phyloP scores from a whole-genome alignment of 2,113 vertebrate genomes.

The Gnathonemus longibarbis region DNA sequence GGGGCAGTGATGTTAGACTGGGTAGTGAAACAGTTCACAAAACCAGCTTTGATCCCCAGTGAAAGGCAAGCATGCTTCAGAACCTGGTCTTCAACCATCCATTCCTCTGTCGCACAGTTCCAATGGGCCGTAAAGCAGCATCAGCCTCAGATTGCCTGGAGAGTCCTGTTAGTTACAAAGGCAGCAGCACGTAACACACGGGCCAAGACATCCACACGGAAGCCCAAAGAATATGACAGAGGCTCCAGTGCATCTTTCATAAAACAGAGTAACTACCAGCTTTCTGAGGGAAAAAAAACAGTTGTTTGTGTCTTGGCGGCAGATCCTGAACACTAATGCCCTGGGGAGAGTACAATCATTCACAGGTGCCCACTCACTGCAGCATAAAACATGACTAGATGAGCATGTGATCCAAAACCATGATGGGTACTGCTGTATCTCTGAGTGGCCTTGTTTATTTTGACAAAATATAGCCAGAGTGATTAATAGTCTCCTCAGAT shows the following conservation, averaged over 20 bases:
- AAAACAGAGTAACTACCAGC: neutral
- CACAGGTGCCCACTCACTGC: neutral
- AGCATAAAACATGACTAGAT: neutral
- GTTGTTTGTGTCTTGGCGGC: neutral
- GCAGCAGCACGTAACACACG: neutral
- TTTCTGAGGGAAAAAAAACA: too few species aligned
- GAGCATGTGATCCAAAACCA: neutral
- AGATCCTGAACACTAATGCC: neutral
- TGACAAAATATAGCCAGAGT: neutral
- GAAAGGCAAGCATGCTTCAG: neutral
- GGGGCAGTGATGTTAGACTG: conserved; percentile 22
- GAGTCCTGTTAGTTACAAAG: neutral
- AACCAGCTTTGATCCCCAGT: conserved; percentile 32
- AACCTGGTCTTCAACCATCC: neutral
- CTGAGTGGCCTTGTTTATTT: neutral
- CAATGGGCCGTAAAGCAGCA: neutral
- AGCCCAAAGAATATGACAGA: neutral
- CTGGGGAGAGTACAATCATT: neutral
- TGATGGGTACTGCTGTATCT: neutral
- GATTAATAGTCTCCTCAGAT: conserved; percentile 2
- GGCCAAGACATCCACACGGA: neutral
- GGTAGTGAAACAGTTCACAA: neutral
- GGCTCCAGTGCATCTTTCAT: neutral
- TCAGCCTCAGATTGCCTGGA: neutral
- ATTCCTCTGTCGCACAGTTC: neutral